phyloP scores from a whole-genome alignment of 1,140 invertebrate genomes.

The Drosophila novamexicana region DNA sequence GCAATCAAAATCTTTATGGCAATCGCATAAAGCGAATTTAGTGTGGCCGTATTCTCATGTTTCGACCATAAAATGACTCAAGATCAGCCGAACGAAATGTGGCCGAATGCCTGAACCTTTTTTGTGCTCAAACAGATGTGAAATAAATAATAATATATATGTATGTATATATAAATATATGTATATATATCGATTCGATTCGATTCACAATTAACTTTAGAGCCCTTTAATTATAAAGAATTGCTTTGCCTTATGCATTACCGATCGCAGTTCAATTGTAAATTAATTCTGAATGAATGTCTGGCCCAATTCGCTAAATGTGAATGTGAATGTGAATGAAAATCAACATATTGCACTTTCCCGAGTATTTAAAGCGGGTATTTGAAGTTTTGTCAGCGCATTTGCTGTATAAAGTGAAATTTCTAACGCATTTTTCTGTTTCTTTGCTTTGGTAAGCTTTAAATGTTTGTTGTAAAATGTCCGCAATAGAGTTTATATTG shows the following conservation, averaged over 20 bases:
- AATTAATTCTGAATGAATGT: slow-evolving; percentile 26
- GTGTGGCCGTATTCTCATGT: slow-evolving; percentile 12
- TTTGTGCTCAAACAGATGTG: neutral
- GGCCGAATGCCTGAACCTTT: slow-evolving; percentile 1
- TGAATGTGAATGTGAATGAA: slow-evolving; percentile 18
- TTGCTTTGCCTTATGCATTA: neutral
- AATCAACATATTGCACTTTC: neutral
- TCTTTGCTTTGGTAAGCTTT: too few relatives aligned
- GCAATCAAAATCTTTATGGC: slow-evolving; percentile 22
- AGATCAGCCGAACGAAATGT: slow-evolving; percentile 1
- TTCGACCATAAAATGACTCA: slow-evolving; percentile 14
- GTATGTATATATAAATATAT: neutral
- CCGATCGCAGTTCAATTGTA: neutral
- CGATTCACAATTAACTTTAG: slow-evolving; percentile 1
- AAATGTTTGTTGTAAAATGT: too few relatives aligned
- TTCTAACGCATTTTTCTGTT: too few relatives aligned
- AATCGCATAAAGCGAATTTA: slow-evolving; percentile 14
- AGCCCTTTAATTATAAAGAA: slow-evolving; percentile 12
- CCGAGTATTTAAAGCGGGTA: too few relatives aligned
- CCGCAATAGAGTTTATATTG: too few relatives aligned
- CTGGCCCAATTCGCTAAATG: slow-evolving; percentile 35
- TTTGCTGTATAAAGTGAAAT: too few relatives aligned
- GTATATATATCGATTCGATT: neutral
- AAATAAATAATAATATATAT: neutral
- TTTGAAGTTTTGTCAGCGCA: too few relatives aligned